These are phyloP conservation scores for Acomys russatus DNA, from an alignment of 2,797 vertebrate genomes.

Conservation along the genomic window DNA sequence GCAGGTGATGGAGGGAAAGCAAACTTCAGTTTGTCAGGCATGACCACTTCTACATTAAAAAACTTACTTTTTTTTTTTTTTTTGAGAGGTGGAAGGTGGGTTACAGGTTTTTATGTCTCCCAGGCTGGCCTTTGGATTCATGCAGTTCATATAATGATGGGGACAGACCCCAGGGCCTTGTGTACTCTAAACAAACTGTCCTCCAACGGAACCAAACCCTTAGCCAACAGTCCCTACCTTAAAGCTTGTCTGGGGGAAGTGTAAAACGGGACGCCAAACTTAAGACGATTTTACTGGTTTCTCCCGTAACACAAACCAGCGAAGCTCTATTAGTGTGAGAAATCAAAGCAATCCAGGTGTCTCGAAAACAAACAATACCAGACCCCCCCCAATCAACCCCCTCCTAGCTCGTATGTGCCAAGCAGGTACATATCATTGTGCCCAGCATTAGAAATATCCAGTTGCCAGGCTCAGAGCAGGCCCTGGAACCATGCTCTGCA, in stretches of 20 bases:
- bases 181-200: background rate
- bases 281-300: conserved; percentile 1
- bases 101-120: background rate
- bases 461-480: background rate
- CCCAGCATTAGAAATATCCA: background rate
- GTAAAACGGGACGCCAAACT: background rate
- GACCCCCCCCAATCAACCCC: too few relatives aligned
- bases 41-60: background rate
- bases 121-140: background rate
- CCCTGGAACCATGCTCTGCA: background rate
- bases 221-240: background rate
- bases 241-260: conserved; percentile 21
- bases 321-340: conserved; percentile 5
- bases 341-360: background rate
- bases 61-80: background rate
- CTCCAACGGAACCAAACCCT: too few relatives aligned
- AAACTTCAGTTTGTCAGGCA: background rate
- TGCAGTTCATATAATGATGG: background rate
- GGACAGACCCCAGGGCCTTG: background rate
- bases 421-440: background rate
- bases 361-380: background rate
- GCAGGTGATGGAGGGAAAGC: background rate
- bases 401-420: background rate
- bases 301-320: background rate
- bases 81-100: background rate